Evolutionary conservation across 2,888 invertebrate genomes (phyloP).

Genomic region (Volucella zonaria): DNA sequence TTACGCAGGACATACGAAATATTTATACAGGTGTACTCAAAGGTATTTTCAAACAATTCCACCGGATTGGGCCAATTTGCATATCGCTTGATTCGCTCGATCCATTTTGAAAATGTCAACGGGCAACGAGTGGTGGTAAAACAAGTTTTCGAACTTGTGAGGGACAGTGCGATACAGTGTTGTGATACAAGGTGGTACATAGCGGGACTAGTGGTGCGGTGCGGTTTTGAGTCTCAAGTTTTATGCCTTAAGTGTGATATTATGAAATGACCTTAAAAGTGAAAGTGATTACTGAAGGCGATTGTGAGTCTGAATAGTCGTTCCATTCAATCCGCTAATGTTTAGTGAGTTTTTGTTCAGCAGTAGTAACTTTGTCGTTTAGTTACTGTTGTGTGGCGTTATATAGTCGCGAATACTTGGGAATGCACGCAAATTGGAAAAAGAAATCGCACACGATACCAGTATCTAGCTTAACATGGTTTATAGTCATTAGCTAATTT

Average conservation of each 20-base stretch:
- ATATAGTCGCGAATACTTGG: constrained; percentile 3
- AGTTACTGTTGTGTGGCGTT: constrained; percentile 7
- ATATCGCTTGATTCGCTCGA: constrained; percentile 7
- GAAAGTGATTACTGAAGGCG: constrained; percentile 67
- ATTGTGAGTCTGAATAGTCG: constrained; percentile 18
- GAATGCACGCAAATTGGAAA: neutral
- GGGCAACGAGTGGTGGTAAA: constrained; percentile 33
- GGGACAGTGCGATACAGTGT: constrained; percentile 9
- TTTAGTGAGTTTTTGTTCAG: constrained; percentile 1
- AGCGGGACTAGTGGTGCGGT: constrained; percentile 5
- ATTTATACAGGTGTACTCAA: neutral
- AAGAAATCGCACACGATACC: constrained; percentile 21
- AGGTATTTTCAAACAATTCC: neutral
- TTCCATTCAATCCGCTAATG: neutral
- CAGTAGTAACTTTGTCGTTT: constrained; percentile 17
- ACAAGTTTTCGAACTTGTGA: constrained; percentile 52
- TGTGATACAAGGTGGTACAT: neutral
- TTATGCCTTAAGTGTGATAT: constrained; percentile 7
- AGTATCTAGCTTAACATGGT: constrained; percentile 7
- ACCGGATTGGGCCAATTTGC: neutral
- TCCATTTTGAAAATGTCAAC: constrained; percentile 59
- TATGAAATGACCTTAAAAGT: constrained; percentile 75
- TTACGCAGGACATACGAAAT: neutral
- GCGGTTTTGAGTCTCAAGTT: constrained; percentile 13
- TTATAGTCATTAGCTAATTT: constrained; percentile 14